These are phyloP conservation scores for Clavelina lepadiformis DNA, from an alignment of 23 tunicate genomes.

Conservation along the genomic window DNA sequence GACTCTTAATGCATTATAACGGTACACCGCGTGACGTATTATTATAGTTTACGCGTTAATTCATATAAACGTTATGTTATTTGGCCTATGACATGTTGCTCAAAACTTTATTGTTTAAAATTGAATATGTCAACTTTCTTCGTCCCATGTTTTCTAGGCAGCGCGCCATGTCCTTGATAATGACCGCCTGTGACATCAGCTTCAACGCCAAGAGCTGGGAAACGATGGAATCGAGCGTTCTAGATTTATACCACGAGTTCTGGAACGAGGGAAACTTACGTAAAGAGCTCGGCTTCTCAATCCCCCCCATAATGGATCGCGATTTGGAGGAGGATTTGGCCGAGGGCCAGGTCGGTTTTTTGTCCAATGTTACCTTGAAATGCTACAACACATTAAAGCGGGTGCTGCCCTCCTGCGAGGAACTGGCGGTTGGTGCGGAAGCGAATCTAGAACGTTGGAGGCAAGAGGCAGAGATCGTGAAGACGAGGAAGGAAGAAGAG, in stretches of 20 bases:
- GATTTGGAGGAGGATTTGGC: conserved; percentile 43
- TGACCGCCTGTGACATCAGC: conserved; percentile 75
- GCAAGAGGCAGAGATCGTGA: conserved; percentile 43
- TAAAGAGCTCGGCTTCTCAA: conserved; percentile 35
- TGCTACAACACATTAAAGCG: conserved; percentile 68
- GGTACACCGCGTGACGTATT: no score
- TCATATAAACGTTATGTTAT: no score
- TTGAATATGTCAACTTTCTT: no score
- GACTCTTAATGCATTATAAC: background rate
- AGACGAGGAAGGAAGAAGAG: conserved; percentile 27
- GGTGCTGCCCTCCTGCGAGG: conserved; percentile 53
- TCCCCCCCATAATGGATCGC: conserved; percentile 67
- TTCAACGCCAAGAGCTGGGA: conserved; percentile 67
- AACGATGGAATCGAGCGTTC: conserved; percentile 37
- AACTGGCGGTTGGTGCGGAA: conserved; percentile 30
- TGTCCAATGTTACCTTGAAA: conserved; percentile 52
- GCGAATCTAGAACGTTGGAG: conserved; percentile 68
- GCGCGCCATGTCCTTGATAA: conserved; percentile 34
- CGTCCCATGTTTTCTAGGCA: conserved; percentile 13
- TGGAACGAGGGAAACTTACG: conserved; percentile 76
- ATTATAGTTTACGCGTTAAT: no score
- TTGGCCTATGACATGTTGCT: no score
- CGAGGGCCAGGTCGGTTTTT: conserved; percentile 72
- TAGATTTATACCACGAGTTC: conserved; percentile 59
- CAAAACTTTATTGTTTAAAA: no score